These are phyloP conservation scores for Terebella lapidaria DNA, from an alignment of 2,888 invertebrate species.

Conservation along the genomic window DNA sequence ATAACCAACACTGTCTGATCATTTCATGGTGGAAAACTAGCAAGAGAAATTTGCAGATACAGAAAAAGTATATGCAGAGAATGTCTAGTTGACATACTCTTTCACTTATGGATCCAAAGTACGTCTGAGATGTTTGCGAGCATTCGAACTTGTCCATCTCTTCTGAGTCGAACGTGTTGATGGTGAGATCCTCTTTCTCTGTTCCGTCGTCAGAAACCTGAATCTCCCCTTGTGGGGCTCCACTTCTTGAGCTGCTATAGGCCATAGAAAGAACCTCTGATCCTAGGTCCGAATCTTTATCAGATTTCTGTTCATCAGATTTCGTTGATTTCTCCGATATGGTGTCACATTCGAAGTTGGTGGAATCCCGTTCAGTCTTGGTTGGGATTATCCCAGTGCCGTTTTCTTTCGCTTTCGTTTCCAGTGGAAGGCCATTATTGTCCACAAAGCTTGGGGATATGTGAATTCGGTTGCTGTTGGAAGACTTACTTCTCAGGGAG, in stretches of 20 bases:
- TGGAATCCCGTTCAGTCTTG: background rate
- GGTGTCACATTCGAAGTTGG: background rate
- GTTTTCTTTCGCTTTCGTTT: background rate
- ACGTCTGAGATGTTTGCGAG: too few relatives aligned
- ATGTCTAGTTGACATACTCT: too few relatives aligned
- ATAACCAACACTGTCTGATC: too few relatives aligned
- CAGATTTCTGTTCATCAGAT: background rate
- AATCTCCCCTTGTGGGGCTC: too few relatives aligned
- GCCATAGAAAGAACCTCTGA: background rate
- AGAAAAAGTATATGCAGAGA: too few relatives aligned
- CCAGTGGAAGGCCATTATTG: background rate
- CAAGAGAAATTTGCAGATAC: too few relatives aligned
- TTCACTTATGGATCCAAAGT: too few relatives aligned
- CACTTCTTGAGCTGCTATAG: background rate
- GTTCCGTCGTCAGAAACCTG: too few relatives aligned
- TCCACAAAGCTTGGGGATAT: background rate
- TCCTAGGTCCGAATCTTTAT: background rate
- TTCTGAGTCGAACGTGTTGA: too few relatives aligned
- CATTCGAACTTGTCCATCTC: too few relatives aligned
- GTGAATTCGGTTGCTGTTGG: background rate
- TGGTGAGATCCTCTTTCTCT: too few relatives aligned
- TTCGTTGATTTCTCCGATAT: background rate
- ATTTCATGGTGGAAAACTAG: too few relatives aligned
- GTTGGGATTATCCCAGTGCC: background rate
- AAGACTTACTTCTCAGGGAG: background rate